Conservation (phyloP, 2,888 invertebrate genomes). For the Acrobasis suavella region DNA sequence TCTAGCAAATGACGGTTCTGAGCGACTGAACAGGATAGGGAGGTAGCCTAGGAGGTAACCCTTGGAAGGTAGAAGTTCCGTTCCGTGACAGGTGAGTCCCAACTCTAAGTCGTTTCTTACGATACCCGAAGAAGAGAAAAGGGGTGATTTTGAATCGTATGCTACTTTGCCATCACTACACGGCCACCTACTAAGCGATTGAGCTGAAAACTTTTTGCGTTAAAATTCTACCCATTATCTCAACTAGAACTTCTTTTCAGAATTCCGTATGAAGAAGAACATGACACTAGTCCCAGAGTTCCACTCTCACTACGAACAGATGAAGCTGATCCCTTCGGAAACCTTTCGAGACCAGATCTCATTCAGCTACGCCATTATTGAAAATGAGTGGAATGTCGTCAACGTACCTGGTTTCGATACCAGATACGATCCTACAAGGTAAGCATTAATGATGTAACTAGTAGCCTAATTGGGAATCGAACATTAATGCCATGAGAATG, state of each 20-base stretch:
- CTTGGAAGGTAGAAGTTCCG: too few relatives aligned
- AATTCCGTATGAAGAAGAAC: conserved; percentile 91
- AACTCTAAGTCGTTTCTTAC: too few relatives aligned
- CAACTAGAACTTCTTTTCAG: conserved; percentile 66
- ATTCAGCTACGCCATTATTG: conserved; percentile 91
- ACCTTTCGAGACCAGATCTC: conserved; percentile 93
- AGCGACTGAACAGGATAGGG: too few relatives aligned
- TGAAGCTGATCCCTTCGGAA: conserved; percentile 91
- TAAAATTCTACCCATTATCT: too few relatives aligned
- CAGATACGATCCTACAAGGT: conserved; percentile 92
- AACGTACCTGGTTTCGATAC: conserved; percentile 92
- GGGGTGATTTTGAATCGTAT: too few relatives aligned
- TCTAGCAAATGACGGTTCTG: too few relatives aligned
- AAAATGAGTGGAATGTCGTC: conserved; percentile 92
- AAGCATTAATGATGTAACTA: conserved; percentile 32
- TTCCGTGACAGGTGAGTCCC: too few relatives aligned
- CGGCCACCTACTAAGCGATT: too few relatives aligned
- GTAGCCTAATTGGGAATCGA: background rate
- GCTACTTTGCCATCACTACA: too few relatives aligned
- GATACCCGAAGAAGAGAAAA: too few relatives aligned
- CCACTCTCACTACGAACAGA: conserved; percentile 97
- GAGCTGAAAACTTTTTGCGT: too few relatives aligned
- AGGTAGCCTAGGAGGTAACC: too few relatives aligned
- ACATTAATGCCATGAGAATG: background rate
- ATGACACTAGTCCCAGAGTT: conserved; percentile 94